Evolutionary conservation across 2,113 vertebrate genomes (phyloP), one percentile per base, ranked within the genome.

Genomic region (Oryzias celebensis): DNA sequence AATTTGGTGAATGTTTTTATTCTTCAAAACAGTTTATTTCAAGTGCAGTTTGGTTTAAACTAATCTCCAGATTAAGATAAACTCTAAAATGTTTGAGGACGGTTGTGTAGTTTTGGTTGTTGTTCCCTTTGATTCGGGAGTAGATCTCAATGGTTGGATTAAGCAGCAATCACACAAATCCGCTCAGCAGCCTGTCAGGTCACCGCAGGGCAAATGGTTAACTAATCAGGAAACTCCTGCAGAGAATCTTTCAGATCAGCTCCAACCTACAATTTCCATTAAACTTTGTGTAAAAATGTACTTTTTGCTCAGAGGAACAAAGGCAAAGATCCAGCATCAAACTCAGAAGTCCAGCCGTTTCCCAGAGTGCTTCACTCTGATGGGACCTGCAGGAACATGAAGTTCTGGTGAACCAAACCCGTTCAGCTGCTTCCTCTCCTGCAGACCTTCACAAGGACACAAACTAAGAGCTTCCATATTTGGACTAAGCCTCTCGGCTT

Each of bases 401-500:
- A 41, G 44, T 6, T 41, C 8, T 23, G 12, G 44, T 16, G 14
- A 17, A 5, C 3, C 14, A 7, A 16, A 15, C 12, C 10, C 42
- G 44, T 46, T 17, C 15, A 16, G 15, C 45, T 3, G 14, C 12
- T 42, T 49, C 49, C 28, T 53, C 14, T 14, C 23, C 61, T 13
- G 36, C 14, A 2, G 52, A 47, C 62, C 15, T 20, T 48, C 16
- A 49, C 28, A 23, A 56, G 52, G 16, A 23, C 44, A 49, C 52
- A 16, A 47, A 64, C 45, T 56, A 47, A 64, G 62, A 47, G 44
- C 26, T 48, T 56, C 53, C 31, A 28, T 50, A 26, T 71, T 61
- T 56, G 56, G 42, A 72, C 31, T 68, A 65, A 72, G 60, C 60
- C 52, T 46, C 45, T 65, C 60, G 63, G 67, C 43, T 65, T 44